Conservation (phyloP, 2,888 invertebrate species). For the Dicycla oo region DNA sequence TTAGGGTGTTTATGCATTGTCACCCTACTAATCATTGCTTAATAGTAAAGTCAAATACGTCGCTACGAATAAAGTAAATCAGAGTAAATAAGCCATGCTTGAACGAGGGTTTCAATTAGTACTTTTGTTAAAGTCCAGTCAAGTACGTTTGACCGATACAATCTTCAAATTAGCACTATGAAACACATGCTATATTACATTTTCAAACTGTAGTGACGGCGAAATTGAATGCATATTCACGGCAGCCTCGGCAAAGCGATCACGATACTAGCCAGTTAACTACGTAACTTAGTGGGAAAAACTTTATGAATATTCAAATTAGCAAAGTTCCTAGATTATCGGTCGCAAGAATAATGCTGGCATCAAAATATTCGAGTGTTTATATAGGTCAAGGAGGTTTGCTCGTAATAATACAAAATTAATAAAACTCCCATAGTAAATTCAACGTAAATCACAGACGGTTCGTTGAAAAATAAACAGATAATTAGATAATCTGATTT, state of each 20-base stretch:
- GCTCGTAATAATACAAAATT: slow-evolving; percentile 7
- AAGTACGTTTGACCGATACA: slow-evolving; percentile 21
- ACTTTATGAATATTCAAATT: slow-evolving; percentile 61
- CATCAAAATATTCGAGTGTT: slow-evolving; percentile 37
- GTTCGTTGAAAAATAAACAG: not conserved
- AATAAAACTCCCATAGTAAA: not conserved
- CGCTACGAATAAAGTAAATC: not conserved
- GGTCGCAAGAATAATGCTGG: slow-evolving; percentile 45
- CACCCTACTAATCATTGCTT: slow-evolving; percentile 5
- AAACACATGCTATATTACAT: slow-evolving; percentile 24
- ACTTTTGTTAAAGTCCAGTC: slow-evolving; percentile 9
- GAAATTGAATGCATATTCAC: slow-evolving; percentile 47
- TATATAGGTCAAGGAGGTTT: slow-evolving; percentile 44
- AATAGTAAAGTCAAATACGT: slow-evolving; percentile 10
- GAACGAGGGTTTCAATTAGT: slow-evolving; percentile 14
- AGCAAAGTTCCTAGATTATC: slow-evolving; percentile 51
- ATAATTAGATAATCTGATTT: not conserved
- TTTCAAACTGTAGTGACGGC: slow-evolving; percentile 34
- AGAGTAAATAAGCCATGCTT: slow-evolving; percentile 1
- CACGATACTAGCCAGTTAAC: slow-evolving; percentile 47
- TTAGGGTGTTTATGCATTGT: too few species aligned
- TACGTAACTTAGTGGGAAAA: slow-evolving; percentile 45
- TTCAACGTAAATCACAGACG: not conserved
- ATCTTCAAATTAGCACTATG: slow-evolving; percentile 11
- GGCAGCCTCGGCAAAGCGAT: slow-evolving; percentile 31